Evolutionary conservation across 2,113 vertebrate species (phyloP), one percentile per base, ranked within the genome.

Genomic region (Grammomys dolichurus): DNA sequence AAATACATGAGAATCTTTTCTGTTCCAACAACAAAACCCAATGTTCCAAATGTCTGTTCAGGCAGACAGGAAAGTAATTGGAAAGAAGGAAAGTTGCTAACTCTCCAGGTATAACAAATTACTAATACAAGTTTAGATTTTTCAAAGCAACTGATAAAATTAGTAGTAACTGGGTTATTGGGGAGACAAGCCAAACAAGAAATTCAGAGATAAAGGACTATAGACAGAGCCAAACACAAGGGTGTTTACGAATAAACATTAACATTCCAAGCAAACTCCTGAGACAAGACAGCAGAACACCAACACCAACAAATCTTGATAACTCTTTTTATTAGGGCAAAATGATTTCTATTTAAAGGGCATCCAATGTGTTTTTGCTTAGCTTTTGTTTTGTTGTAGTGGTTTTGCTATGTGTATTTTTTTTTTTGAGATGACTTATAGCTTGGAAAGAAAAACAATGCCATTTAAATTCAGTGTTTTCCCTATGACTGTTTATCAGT

Each of bases 391-490:
- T 97, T 80, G 90, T 85, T 85, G 95, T 84, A 33, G 20, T 17
- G 80, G 81, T 88, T 96, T 89, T 82, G 80, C 43, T 95, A 0
- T 89, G 56, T 90, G 43, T 95, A 6, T 76, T 77, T 91, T 81
- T n/a, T n/a, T n/a, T n/a, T 81, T 82, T 60, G 26, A 7, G 3
- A 22, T 67, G 84, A 95, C 51, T 95, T 92, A 93, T 0, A 85
- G 48, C 48, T 96, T 96, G 60, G 51, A 58, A 56, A 93, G 89
- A 89, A 96, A 96, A 97, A 96, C 48, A 98, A 97, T 48, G 90
- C 22, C 97, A 96, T 97, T 87, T 97, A 97, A 98, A 97, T 98
- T 96, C 97, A 98, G 51, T 97, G 96, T 98, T 98, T 97, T 98
- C 97, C 72, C 94, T 96, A 98, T 81, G 95, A 94, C 93, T 98